Evolutionary conservation across 2,888 invertebrate genomes (phyloP), one percentile per base, ranked within the genome.

Genomic region (Willowsia nigromaculata): DNA sequence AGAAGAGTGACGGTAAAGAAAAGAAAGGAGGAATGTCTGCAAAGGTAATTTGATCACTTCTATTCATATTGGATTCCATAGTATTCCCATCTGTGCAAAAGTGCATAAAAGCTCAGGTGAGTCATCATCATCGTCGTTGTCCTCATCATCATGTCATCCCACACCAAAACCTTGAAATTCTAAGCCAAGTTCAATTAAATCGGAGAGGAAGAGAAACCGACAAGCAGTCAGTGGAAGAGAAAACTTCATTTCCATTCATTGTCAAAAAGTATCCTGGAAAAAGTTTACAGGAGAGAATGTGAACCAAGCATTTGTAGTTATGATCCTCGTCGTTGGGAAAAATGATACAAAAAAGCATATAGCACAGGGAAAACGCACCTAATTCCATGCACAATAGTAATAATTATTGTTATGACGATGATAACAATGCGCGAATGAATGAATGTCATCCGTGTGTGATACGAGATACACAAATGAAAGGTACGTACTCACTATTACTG

Each of bases 41-140:
- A 18, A 53, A 76, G 53, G 76, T 76, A 76, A 76, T 76, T 76
- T 76, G 76, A 76, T 76, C 76, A 50, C 76, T 76, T 76, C 76
- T 76, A 76, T 76, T 76, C 76, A 76, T 76, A 76, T 76, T 76
- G 76, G 76, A 53, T 76, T 76, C 53, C 76, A 76, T 27, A 76
- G 13, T 76, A 76, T 76, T 76, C 76, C 76, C 76, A 53, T 53
- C 76, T 53, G 47, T 50, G 76, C 18, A 30, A 76, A 76, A 76
- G 76, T 76, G 76, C 76, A 76, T 76, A 50, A 76, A 50, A 50
- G 76, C 76, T 76, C 76, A 76, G 76, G 76, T 76, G 76, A 50
- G 33, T 76, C 76, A 76, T 76, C 50, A 1, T 76, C 76, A 76
- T 53, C 76, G 11, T 76, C 40, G 53, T 76, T 30, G 1, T 76